phyloP scores from a whole-genome alignment of 37 sponge, comb jelly and placozoan genomes.

The Mnemiopsis leidyi region DNA sequence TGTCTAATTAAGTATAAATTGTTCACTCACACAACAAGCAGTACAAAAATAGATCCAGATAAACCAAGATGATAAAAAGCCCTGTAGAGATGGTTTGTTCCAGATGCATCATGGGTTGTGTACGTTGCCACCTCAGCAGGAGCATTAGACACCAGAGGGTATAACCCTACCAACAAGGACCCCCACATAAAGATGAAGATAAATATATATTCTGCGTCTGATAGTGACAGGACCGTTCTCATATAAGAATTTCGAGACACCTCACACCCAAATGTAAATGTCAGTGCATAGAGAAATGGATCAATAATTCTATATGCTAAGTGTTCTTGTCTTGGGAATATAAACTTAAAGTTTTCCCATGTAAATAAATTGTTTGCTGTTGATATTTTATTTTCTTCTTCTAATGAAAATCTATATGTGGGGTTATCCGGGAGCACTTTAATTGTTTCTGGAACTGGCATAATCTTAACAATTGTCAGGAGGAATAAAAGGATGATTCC shows the following conservation, averaged over 20 bases:
- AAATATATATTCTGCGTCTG: background rate
- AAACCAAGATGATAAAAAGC: background rate
- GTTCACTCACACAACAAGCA: slow-evolving; percentile 25
- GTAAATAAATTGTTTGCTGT: background rate
- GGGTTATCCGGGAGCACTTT: background rate
- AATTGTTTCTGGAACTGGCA: background rate
- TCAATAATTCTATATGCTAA: background rate
- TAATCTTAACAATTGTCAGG: background rate
- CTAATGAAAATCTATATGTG: background rate
- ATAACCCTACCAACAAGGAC: background rate
- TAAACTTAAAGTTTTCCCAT: slow-evolving; percentile 4
- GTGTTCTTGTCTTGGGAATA: background rate
- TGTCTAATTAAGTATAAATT: too few relatives aligned
- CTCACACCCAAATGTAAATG: background rate
- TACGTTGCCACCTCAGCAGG: slow-evolving; percentile 36
- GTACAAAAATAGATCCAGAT: background rate
- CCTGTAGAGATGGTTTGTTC: slow-evolving; percentile 10
- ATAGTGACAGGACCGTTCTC: background rate
- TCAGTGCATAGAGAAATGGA: slow-evolving; percentile 4
- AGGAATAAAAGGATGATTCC: background rate
- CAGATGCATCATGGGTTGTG: background rate
- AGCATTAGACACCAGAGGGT: slow-evolving; percentile 3
- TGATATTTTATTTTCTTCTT: background rate
- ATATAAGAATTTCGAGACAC: background rate
- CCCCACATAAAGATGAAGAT: background rate